Base-by-base conservation (phyloP, 2,113 vertebrate genomes). In the Cryptomyrus ogoouensis region DNA sequence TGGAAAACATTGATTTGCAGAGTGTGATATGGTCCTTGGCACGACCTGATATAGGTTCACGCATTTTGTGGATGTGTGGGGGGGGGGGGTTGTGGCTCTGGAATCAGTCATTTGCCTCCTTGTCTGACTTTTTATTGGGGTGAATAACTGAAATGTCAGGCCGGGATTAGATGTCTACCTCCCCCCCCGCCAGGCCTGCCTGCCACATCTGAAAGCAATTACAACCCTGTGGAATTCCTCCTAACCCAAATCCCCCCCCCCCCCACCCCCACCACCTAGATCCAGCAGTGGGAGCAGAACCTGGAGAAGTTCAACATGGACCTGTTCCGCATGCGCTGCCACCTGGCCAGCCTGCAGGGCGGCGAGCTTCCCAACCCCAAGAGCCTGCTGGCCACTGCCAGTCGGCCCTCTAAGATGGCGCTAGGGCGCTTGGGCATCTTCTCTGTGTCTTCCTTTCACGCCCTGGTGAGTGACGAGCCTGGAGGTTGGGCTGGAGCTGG, bases 281-380 rank as follows among this genome's bases (percentile, higher is more conserved):
- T 99, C 92, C 98, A 98, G 93, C 98, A 99, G 89, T 99, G 98
- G 98, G 98, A 99, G 91, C 98, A 99, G 95, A 99, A 99, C 92
- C 95, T 99, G 94, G 98, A 99, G 95, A 96, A 96, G 89, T 99
- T 99, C 91, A 98, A 98, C 95, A 97, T 98, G 95, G 98, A 99
- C 85, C 96, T 99, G 88, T 99, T 99, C 92, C 95, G 98, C 91
- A 96, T 97, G 96, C 97, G 98, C 77, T 99, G 98, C 94, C 99
- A 99, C 89, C 95, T 99, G 89, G 97, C 98, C 90, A 99, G 98
- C 93, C 95, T 99, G 74, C 98, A 99, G 92, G 98, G 98, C 0
- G 97, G 98, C 1, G 98, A 99, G 94, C 92, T 99, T 90, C 98
- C 98, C 56, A 99, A 99, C 93, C 98, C 98, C 3, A 99, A 99